Evolutionary conservation across 1,140 invertebrate species (phyloP).

Genomic region (Akabosia matsudoensis): DNA sequence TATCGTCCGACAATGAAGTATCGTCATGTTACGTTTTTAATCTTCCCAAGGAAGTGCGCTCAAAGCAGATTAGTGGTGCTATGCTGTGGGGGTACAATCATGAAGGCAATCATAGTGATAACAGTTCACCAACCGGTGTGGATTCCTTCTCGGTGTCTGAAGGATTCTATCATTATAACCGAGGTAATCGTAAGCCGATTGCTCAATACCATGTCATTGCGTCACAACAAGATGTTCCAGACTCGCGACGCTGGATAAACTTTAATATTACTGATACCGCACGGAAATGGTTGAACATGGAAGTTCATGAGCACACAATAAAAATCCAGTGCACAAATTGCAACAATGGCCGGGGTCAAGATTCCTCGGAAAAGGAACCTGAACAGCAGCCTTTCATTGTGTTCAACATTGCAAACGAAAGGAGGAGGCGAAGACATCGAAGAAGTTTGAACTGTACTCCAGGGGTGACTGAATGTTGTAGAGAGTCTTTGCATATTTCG

Average conservation of each 20-base stretch:
- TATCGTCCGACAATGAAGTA: conserved; percentile 50
- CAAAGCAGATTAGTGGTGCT: conserved; percentile 59
- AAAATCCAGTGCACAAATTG: conserved; percentile 74
- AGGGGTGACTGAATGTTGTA: conserved; percentile 69
- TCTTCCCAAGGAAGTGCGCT: conserved; percentile 65
- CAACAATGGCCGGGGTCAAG: conserved; percentile 59
- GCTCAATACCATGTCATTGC: neutral
- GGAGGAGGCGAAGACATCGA: conserved; percentile 60
- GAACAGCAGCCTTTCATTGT: conserved; percentile 69
- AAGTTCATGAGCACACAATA: conserved; percentile 60
- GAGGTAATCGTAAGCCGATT: neutral
- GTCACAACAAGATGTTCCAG: no score
- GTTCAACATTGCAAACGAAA: conserved; percentile 61
- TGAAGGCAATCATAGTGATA: conserved; percentile 57
- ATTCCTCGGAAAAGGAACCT: conserved; percentile 62
- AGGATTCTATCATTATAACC: conserved; percentile 50
- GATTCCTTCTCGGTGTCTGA: conserved; percentile 73
- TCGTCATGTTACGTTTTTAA: conserved; percentile 68
- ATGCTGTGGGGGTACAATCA: conserved; percentile 77
- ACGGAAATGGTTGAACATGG: conserved; percentile 66
- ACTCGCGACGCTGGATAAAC: conserved; percentile 71
- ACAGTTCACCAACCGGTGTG: conserved; percentile 45
- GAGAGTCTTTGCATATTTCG: conserved; percentile 74
- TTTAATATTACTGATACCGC: conserved; percentile 70
- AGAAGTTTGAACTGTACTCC: conserved; percentile 66